Base-by-base conservation (phyloP, 2,888 invertebrate genomes). In the Ophion ellenae region DNA sequence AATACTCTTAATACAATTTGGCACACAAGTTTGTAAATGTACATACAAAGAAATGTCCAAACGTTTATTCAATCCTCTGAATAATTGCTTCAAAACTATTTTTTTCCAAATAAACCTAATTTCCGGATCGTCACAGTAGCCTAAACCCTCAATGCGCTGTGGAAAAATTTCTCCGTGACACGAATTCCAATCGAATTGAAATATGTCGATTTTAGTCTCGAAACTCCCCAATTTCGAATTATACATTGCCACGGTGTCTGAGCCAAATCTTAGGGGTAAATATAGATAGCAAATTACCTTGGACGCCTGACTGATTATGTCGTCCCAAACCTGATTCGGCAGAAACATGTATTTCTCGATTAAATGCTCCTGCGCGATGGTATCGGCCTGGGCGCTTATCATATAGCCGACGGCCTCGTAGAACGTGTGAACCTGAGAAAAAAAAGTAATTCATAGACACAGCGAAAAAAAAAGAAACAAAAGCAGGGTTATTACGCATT, bases 331-430 rank as follows among this genome's bases (percentile, higher is more conserved):
- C 95, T 98, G 98, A 95, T 99, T 99, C 17, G 99, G 99, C 88
- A 99, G 95, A 91, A 97, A 95, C 99, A 99, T 99, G 92, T 99
- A 99, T 92, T 98, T 98, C 92, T 99, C 99, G 92, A 99, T 99
- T 61, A 99, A 96, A 88, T 97, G 96, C 94, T 99, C 99, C 94
- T 99, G 99, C 57, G 97, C 96, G 70, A 97, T 96, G 91, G 97
- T 96, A 94, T 99, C 99, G 20, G 97, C 96, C 95, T 99, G 99
- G 67, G 99, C 98, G 93, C 97, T 97, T 92, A 99, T 99, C 99
- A 99, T 99, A 94, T 99, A 98, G 36, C 99, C 99, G 77, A 99
- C 99, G 63, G 99, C 99, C 95, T 99, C 99, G 94, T 99, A 99
- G 95, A 99, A 99, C 71, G 99, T 99, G 94, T 99, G 99, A 61